These are phyloP conservation scores for Caenorhabditis angaria DNA, from an alignment of 2,888 invertebrate species.

Conservation along the genomic window DNA sequence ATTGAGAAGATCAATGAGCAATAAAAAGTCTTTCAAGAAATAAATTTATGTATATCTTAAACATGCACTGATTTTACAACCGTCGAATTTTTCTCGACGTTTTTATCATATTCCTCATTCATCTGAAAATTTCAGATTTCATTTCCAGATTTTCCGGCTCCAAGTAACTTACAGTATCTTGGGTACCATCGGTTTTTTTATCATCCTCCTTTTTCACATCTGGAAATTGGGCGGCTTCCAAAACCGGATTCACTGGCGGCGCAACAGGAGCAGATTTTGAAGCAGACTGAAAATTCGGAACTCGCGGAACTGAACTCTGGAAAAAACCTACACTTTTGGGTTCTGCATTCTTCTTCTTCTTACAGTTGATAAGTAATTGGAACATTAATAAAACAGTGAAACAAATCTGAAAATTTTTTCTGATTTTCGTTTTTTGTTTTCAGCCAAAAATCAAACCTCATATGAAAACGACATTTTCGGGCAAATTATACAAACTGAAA, in stretches of 20 bases:
- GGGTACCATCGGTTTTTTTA: not conserved
- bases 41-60: not conserved
- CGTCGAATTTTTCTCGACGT: not conserved
- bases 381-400: not conserved
- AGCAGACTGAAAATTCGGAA: too few species aligned
- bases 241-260: not conserved
- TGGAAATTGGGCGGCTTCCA: not conserved
- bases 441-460: not conserved
- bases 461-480: not conserved
- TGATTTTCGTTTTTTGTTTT: not conserved
- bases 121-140: not conserved
- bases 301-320: not conserved
- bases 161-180: not conserved
- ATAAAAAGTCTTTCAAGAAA: not conserved
- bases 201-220: not conserved
- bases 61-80: not conserved
- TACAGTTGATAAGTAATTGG: not conserved
- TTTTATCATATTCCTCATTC: not conserved
- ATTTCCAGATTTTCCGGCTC: not conserved
- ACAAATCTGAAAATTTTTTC: not conserved
- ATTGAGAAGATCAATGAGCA: constrained; percentile 39
- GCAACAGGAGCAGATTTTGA: not conserved
- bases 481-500: not conserved
- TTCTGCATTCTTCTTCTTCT: not conserved
- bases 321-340: not conserved